Evolutionary conservation across 2,113 vertebrate genomes (phyloP).

Genomic region (Otis tarda): DNA sequence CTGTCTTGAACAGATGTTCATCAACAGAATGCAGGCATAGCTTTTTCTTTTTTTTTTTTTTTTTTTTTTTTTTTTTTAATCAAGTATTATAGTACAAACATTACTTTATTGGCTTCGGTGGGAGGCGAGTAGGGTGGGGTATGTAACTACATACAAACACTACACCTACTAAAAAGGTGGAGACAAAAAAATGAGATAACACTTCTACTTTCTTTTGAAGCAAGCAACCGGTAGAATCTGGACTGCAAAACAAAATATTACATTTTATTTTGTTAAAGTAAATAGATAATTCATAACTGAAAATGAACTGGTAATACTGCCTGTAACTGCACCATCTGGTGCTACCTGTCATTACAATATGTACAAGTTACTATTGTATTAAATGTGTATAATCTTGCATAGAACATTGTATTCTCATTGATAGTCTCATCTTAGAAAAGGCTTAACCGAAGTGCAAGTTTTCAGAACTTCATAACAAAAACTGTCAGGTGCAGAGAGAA

Average conservation of each 20-base stretch:
- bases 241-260: neutral
- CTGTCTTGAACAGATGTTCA: slow-evolving; percentile 30
- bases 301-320: neutral
- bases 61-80: neutral
- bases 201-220: neutral
- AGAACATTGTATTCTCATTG: neutral
- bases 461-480: neutral
- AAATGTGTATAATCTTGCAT: neutral
- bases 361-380: neutral
- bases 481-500: neutral
- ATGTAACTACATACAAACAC: neutral
- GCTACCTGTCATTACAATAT: neutral
- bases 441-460: neutral
- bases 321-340: neutral
- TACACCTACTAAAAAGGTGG: neutral
- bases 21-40: neutral
- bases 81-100: neutral
- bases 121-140: fast-evolving
- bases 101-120: neutral
- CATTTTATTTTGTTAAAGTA: neutral
- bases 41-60: neutral
- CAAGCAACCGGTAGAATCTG: neutral
- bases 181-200: neutral
- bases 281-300: neutral
- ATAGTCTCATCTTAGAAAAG: neutral